These are phyloP conservation scores for Pangasius djambal DNA, from an alignment of 2,797 vertebrate genomes.

Conservation along the genomic window DNA sequence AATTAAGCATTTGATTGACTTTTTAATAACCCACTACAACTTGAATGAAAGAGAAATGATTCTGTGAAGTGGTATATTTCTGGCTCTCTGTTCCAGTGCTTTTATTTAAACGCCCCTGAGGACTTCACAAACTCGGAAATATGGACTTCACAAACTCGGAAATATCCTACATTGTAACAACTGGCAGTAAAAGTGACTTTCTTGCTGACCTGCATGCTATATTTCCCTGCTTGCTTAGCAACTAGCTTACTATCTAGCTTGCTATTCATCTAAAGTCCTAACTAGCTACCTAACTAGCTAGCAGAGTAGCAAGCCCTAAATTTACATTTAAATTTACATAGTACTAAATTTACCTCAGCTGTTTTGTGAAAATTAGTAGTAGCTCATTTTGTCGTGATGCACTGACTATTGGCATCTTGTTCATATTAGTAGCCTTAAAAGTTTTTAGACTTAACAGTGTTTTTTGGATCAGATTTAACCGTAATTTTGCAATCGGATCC, in stretches of 20 bases:
- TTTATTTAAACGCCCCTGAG: background rate
- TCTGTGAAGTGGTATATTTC: background rate
- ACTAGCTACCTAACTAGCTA: too few species aligned
- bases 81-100: background rate
- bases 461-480: too few species aligned
- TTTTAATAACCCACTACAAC: slow-evolving; percentile 11
- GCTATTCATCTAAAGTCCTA: background rate
- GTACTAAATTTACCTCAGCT: background rate
- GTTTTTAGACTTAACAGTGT: background rate
- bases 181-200: background rate
- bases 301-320: background rate
- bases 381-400: background rate
- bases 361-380: background rate
- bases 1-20: slow-evolving; percentile 6
- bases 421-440: background rate
- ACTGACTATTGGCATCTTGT: background rate
- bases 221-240: background rate
- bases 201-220: background rate
- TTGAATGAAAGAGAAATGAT: background rate
- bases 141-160: background rate
- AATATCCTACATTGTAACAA: background rate
- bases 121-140: background rate
- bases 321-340: too few species aligned
- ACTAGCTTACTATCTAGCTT: background rate
- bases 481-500: background rate